Base-by-base conservation (phyloP, 2,113 vertebrate species). In the Ornithorhynchus anatinus region DNA sequence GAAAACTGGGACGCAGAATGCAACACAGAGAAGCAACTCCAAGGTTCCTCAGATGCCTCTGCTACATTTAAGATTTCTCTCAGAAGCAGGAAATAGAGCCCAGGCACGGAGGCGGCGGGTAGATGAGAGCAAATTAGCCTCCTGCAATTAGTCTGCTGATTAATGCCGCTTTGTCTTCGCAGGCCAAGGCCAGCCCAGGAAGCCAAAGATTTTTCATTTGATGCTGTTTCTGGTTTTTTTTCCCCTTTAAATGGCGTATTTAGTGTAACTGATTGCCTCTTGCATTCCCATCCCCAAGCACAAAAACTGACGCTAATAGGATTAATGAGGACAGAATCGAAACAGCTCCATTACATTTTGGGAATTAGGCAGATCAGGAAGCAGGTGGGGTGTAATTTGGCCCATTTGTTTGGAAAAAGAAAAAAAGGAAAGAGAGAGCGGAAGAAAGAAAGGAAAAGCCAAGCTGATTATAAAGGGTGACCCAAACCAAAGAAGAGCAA, bases 331-430 rank as follows among this genome's bases (percentile, higher is more conserved):
- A 33, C 59, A 51, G 56, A 60, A 1, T 37, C 50, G 60, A 22
- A 72, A 25, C 47, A 54, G 29, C 66, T 75, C 69, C 54, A 32
- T 69, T 44, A 44, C 0, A 0, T 22, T 20, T 23, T 8, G 59
- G 69, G 73, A 65, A 71, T 59, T 44, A 19, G 64, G 61, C 15
- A 6, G 10, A 29, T 39, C 85, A 76, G 68, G 54, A 75, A 77
- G 53, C 67, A 80, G 77, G 56, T 54, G 19, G 79, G 52, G 20
- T 36, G 67, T 56, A 77, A 72, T 63, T 70, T 51, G 52, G 36
- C 59, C 57, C 60, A 23, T 77, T 80, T 81, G 75, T 81, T 85
- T 82, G 65, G 63, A 58, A 38, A 84, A 48, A 47, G 5, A 6
- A 13, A 33, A 16, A 23, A 53, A 39, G 1, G 16, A 25, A 8